Percentiles rank a stretch among this genome's conserved stretches.
phyloP scores from a whole-genome alignment of 1,140 invertebrate species.

The Leptestheria dahalacensis region DNA sequence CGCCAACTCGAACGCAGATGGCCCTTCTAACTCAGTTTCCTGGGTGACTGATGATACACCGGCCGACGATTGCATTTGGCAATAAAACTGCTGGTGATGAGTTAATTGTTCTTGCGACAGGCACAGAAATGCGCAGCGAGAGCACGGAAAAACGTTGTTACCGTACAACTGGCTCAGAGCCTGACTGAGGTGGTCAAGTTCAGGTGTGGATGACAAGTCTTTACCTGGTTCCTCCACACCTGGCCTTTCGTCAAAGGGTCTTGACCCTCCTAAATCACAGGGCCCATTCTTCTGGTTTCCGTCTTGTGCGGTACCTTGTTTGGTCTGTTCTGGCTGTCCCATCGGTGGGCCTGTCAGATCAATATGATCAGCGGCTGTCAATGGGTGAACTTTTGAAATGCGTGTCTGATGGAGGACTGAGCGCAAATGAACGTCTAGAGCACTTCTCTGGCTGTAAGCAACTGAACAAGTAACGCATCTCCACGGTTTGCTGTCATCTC shows the following conservation, averaged over 20 bases:
- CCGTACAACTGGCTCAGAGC: constrained; percentile 14
- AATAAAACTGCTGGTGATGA: constrained; percentile 66
- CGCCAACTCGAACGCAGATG: too few species aligned
- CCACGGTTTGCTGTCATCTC: constrained; percentile 73
- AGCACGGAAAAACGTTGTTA: constrained; percentile 39
- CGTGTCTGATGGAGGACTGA: constrained; percentile 84
- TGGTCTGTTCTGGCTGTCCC: constrained; percentile 50
- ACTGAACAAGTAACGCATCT: constrained; percentile 93
- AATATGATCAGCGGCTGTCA: constrained; percentile 70
- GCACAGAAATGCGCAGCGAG: constrained; percentile 60
- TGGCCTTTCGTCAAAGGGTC: neutral
- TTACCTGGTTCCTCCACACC: neutral
- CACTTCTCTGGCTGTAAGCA: constrained; percentile 77
- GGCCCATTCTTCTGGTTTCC: neutral
- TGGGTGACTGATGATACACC: too few species aligned
- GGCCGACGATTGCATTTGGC: constrained; percentile 40
- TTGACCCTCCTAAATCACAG: neutral
- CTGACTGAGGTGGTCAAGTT: constrained; percentile 13
- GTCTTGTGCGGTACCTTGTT: neutral
- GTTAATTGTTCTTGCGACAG: constrained; percentile 60
- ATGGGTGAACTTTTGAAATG: constrained; percentile 74
- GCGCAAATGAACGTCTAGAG: constrained; percentile 84
- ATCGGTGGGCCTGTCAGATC: constrained; percentile 72
- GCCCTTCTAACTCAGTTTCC: too few species aligned
- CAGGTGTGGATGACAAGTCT: constrained; percentile 2